Conservation (phyloP, 1,140 invertebrate species). For the Drosophila melanica region DNA sequence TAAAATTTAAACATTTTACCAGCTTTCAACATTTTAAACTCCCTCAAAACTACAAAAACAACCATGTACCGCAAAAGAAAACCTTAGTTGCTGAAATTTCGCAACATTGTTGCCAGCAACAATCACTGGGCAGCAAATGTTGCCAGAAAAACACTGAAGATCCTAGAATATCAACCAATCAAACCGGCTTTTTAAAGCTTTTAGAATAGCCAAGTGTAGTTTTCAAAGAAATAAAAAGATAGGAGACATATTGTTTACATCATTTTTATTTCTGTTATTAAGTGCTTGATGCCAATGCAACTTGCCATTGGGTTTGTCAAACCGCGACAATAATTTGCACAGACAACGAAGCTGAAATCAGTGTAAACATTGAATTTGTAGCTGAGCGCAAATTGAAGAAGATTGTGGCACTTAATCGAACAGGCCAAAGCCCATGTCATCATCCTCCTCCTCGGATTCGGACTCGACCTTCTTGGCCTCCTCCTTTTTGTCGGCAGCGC, state of each 20-base stretch:
- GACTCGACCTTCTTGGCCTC: slow-evolving; percentile 92
- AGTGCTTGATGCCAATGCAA: slow-evolving; percentile 41
- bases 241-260: slow-evolving; percentile 47
- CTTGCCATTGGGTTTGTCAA: slow-evolving; percentile 83
- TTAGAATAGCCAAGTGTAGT: not conserved
- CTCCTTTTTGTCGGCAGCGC: slow-evolving; percentile 87
- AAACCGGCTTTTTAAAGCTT: no score
- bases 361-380: slow-evolving; percentile 53
- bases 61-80: no score
- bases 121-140: not conserved
- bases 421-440: slow-evolving; percentile 98
- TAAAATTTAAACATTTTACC: no score
- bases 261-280: slow-evolving; percentile 49
- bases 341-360: slow-evolving; percentile 12
- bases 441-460: slow-evolving; percentile 94
- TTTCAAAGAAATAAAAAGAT: not conserved
- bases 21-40: no score
- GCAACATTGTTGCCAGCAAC: not conserved
- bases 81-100: no score
- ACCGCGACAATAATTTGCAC: slow-evolving; percentile 81
- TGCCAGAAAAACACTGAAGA: not conserved
- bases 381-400: slow-evolving; percentile 6
- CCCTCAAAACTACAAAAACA: no score
- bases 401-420: slow-evolving; percentile 90
- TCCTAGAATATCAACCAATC: not conserved